A percentile compares a stretch with the other conserved stretches of the same genome.
Evolutionary conservation across 1,140 invertebrate species (phyloP).

Genomic region (Thaumetopoea pityocampa): DNA sequence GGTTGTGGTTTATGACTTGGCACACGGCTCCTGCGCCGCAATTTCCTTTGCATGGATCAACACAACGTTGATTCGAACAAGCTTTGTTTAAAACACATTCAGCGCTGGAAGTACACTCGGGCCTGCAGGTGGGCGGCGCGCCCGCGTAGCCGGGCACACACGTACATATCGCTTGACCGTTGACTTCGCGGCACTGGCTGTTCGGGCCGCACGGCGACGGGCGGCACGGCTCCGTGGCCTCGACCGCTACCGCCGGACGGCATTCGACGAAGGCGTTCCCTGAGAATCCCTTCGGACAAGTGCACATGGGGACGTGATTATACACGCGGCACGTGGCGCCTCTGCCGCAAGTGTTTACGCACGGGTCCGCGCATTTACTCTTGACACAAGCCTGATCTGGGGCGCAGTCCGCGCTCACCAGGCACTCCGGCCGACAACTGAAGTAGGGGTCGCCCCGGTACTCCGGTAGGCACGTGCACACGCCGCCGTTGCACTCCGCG

Average conservation of each 20-base stretch:
- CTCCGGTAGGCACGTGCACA: slow-evolving; percentile 81
- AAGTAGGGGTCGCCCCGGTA: slow-evolving; percentile 84
- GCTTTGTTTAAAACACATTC: slow-evolving; percentile 78
- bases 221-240: slow-evolving; percentile 64
- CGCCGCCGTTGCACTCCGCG: slow-evolving; percentile 72
- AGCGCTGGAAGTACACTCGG: slow-evolving; percentile 77
- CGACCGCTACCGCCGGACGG: slow-evolving; percentile 64
- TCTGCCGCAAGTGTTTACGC: slow-evolving; percentile 87
- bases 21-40: slow-evolving; percentile 69
- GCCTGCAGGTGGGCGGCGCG: slow-evolving; percentile 76
- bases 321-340: slow-evolving; percentile 88
- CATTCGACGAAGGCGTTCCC: slow-evolving; percentile 90
- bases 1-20: slow-evolving; percentile 75
- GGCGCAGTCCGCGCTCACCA: slow-evolving; percentile 86
- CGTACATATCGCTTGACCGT: slow-evolving; percentile 77
- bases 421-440: slow-evolving; percentile 87
- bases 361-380: slow-evolving; percentile 90
- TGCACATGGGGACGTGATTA: slow-evolving; percentile 88
- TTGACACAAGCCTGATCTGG: slow-evolving; percentile 86
- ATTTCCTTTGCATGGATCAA: slow-evolving; percentile 77
- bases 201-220: slow-evolving; percentile 70
- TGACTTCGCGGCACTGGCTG: slow-evolving; percentile 57
- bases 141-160: slow-evolving; percentile 76
- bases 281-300: slow-evolving; percentile 81
- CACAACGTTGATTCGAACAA: slow-evolving; percentile 79